Evolutionary conservation across 2,113 vertebrate species (phyloP).

Genomic region (Rhagologus leucostigma): DNA sequence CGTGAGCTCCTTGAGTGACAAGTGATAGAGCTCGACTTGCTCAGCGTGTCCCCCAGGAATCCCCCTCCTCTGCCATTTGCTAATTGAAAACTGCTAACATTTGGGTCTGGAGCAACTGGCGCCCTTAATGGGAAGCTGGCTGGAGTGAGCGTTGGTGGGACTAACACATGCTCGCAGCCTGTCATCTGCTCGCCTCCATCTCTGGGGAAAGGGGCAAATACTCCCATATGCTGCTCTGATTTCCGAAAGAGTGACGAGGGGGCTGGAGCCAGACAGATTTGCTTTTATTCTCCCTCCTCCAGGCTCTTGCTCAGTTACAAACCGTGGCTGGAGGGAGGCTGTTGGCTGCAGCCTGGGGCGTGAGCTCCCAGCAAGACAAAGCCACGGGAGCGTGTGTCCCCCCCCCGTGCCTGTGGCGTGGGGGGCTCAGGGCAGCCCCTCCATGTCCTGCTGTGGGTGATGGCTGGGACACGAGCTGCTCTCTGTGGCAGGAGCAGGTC

Average conservation of each 20-base stretch:
- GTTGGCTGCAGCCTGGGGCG: background rate
- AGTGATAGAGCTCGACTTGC: conserved; percentile 28
- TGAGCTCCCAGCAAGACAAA: background rate
- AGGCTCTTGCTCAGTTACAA: background rate
- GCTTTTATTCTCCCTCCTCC: conserved; percentile 19
- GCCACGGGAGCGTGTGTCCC: background rate
- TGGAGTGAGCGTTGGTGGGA: conserved; percentile 19
- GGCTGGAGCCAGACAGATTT: conserved; percentile 40
- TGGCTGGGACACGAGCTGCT: background rate
- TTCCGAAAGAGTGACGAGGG: conserved; percentile 4
- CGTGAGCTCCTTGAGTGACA: conserved; percentile 53
- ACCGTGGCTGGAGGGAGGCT: background rate
- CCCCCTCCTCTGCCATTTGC: conserved; percentile 54
- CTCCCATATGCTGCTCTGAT: conserved; percentile 45
- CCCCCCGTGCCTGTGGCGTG: rapidly evolving
- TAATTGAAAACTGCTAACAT: conserved; percentile 61
- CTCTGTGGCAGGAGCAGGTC: background rate
- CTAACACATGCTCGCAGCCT: conserved; percentile 38
- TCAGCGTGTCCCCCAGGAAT: conserved; percentile 48
- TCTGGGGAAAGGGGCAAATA: conserved; percentile 52
- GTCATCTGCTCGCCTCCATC: conserved; percentile 41
- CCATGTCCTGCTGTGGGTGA: background rate
- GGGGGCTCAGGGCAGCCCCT: background rate
- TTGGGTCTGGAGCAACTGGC: conserved; percentile 52
- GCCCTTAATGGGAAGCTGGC: conserved; percentile 27